Evolutionary conservation across 1,140 invertebrate species (phyloP), one percentile per base, ranked within the genome.

Genomic region (Pollicipes pollicipes): DNA sequence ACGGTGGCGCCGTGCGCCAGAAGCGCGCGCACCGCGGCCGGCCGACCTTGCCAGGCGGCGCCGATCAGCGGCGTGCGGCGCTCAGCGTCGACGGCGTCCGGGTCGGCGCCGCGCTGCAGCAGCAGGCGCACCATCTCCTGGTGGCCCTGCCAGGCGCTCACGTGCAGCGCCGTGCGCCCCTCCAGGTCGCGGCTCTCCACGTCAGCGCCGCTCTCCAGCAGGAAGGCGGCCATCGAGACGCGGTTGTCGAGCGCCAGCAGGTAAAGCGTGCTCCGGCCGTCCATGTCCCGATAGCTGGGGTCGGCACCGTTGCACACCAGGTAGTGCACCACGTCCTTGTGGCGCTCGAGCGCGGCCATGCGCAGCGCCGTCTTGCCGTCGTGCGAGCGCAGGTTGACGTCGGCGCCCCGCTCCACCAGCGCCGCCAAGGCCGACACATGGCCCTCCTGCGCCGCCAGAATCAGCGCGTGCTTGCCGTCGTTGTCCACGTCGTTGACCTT

Each of bases 361-460:
- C 94, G 85, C n/a, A 97, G 83, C 0, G 95, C 91, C 8, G 93
- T 96, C 80, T 93, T 93, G 8, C 93, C 93, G 80, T 97, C 93
- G 78, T 95, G 91, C 30, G 93, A 91, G 69, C 88, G 84, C 77
- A 94, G 91, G 81, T 97, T 90, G 8, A 94, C 88, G 10, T 88
- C 86, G 28, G 91, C 90, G 35, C 83, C 84, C 68, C 87, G 83
- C 72, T 88, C 85, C n/a, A 93, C 76, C 3, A 94, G 82, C 69
- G 85, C 80, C 72, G 85, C 83, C 0, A 90, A 87, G 24, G 93
- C 82, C 69, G 82, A 79, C 0, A 84, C 83, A 77, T 94, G 91
- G 26, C 93, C 92, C 79, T 95, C 93, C 78, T 95, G 76, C 85
- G 92, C 89, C 0, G 94, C 93, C 27, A 97, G 82, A 78, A 95